These are phyloP conservation scores for Mustela erminea DNA, from an alignment of 2,797 vertebrate genomes.

Conservation along the genomic window DNA sequence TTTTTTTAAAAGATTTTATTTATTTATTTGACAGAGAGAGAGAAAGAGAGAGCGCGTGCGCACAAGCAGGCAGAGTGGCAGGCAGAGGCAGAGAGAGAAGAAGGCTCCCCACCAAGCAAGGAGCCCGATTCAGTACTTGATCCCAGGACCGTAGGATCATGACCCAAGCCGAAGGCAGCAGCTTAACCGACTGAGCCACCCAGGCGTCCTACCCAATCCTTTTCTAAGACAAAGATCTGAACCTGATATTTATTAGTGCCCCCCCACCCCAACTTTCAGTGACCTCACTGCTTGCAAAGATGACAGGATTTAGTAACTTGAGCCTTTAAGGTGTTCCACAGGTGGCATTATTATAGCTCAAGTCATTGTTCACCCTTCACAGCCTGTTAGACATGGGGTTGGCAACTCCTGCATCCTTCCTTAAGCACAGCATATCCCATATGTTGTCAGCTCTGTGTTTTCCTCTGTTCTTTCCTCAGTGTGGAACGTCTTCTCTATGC, in stretches of 20 bases:
- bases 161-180: too few relatives aligned
- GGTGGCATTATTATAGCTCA: neutral
- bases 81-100: too few relatives aligned
- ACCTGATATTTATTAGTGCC: neutral
- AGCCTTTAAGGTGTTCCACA: neutral
- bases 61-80: too few relatives aligned
- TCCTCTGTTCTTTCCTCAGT: neutral
- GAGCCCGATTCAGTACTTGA: too few relatives aligned
- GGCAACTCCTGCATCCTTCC: neutral
- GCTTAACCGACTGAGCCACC: too few relatives aligned
- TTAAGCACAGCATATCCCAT: neutral
- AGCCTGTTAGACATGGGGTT: too few relatives aligned
- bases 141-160: too few relatives aligned
- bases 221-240: neutral
- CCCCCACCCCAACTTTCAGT: neutral
- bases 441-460: neutral
- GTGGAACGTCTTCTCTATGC: fast-evolving
- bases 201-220: neutral
- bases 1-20: too few relatives aligned
- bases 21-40: too few relatives aligned
- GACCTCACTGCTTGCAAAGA: neutral
- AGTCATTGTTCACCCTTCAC: neutral
- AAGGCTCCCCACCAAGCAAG: too few relatives aligned
- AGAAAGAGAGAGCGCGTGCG: too few relatives aligned
- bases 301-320: neutral